Evolutionary conservation across 2,797 vertebrate genomes (phyloP), one percentile per base, ranked within the genome.

Genomic region (Malurus leucopterus): DNA sequence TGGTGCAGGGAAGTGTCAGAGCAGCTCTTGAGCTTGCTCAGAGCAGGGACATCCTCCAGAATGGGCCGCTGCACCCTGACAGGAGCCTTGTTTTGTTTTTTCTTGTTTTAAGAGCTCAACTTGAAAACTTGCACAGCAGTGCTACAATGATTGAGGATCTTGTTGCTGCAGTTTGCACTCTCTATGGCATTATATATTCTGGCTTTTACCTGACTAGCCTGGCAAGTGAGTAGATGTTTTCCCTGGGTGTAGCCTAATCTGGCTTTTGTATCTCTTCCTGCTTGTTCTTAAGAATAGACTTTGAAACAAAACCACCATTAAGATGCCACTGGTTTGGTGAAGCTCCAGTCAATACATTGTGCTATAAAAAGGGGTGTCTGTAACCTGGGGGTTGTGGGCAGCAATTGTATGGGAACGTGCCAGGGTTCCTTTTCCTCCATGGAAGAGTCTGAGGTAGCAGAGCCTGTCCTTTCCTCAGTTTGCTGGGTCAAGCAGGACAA

Each of bases 381-480:
- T 29, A 41, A 36, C 36, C 36, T 32, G 8, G 12, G 15, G 26
- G 16, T 15, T 34, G 62, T 2, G 3, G 26, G 44, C 29, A 62
- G 24, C 38, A 51, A 14, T 62, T 61, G 38, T 23, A 34, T 16
- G 29, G 27, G 14, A 32, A 41, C 10, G 14, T 41, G 46, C 18
- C 41, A 24, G 38, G 9, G 0, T 50, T 50, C 14, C 0, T 4
- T 41, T 61, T 27, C 38, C 38, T 61, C 27, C 38, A 8, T 4
- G 18, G 36, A 18, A 30, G 38, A 61, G 38, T 61, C 58, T 61
- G 38, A 30, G 58, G 58, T 20, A 41, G 40, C 27, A 38, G 57
- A 38, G 36, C 13, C 57, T 58, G 57, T 58, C 34, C 27, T 20
- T 58, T 58, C 57, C 57, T 38, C 21, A 19, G 16, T 22, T 22